Evolutionary conservation across 2,113 vertebrate genomes (phyloP), one percentile per base, ranked within the genome.

Genomic region (Thermophis baileyi): DNA sequence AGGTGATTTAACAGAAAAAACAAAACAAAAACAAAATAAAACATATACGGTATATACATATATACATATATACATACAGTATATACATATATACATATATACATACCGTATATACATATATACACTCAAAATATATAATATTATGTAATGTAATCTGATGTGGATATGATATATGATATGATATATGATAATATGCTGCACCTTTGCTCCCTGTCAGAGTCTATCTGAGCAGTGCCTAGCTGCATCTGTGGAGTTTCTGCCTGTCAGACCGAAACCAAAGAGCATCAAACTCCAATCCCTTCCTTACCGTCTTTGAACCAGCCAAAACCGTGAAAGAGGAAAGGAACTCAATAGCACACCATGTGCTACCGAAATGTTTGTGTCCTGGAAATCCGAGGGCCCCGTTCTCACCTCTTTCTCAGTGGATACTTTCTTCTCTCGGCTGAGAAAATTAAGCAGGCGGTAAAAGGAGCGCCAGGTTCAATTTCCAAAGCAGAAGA

Each of bases 381-480:
- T 50, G 25, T 14, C 8, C 5, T 20, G 12, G 25, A 55, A 89
- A 69, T 3, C 2, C 6, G 50, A n/a, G 8, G 12, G 85, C 24
- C 12, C n/a, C 18, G 25, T 35, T 4, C 1, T 20, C 54, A 85
- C 51, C 63, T 55, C 81, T 46, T 44, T 12, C n/a, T 74, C 40
- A 55, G 51, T 9, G 18, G 30, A 40, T 47, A 9, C 6, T 30
- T 8, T 0, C 30, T 22, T 2, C 14, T 55, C 27, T 57, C 44
- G 16, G 51, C 49, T 85, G 40, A 6, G 63, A 55, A 85, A 40
- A 85, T 86, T 24, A 93, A 18, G 27, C 12, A 18, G 27, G 44
- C 0, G 30, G 35, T 54, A 93, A 91, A 95, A 57, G 46, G 91
- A 69, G 2, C 1, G 90, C 93, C 91, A 30, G 25, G 69, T 94